Evolutionary conservation across 2,888 invertebrate genomes (phyloP).

Genomic region (Kuschelorhynchus macadamiae): DNA sequence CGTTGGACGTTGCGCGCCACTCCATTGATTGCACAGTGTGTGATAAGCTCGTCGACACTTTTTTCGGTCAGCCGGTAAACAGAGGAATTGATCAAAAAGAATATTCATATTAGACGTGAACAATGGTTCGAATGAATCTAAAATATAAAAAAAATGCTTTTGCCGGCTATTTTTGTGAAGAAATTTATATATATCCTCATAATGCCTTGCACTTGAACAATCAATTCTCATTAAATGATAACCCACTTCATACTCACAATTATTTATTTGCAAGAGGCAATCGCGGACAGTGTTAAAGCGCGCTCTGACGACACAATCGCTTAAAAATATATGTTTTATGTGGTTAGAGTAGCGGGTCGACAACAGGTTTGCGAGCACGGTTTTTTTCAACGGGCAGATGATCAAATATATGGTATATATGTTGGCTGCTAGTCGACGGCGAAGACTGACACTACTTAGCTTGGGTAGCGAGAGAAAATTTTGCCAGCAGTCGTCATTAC

Average conservation of each 20-base stretch:
- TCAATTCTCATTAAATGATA: not conserved
- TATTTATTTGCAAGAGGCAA: slow-evolving; percentile 1
- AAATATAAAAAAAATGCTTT: not conserved
- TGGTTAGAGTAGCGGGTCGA: not conserved
- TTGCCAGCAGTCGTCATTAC: not conserved
- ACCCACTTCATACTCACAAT: not conserved
- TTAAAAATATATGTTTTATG: not conserved
- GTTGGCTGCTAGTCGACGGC: not conserved
- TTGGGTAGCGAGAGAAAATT: not conserved
- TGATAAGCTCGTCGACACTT: not conserved
- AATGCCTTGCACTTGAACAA: not conserved
- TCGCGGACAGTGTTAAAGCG: not conserved
- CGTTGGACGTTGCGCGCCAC: not conserved
- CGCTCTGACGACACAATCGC: not conserved
- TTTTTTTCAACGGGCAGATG: not conserved
- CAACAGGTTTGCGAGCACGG: not conserved
- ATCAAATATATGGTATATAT: not conserved
- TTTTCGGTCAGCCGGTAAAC: not conserved
- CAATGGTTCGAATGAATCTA: not conserved
- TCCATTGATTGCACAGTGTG: too few species aligned
- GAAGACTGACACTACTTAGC: not conserved
- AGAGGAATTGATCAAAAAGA: not conserved
- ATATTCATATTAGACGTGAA: not conserved
- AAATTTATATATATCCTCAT: not conserved
- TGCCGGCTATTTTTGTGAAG: not conserved